Evolutionary conservation across 2,797 vertebrate species (phyloP).

Genomic region (Anguilla megastoma): DNA sequence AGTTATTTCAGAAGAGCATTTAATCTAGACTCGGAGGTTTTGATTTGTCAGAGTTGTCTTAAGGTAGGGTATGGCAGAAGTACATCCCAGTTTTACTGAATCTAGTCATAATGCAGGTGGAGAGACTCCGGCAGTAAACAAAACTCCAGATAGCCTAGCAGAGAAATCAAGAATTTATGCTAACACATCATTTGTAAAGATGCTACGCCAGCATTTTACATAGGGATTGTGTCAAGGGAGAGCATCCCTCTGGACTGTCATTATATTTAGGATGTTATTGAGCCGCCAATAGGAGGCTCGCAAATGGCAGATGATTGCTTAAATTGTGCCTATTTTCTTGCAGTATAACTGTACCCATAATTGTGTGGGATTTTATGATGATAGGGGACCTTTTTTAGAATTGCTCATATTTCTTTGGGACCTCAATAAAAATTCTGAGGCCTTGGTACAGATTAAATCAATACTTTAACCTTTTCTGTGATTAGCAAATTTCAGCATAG

Average conservation of each 20-base stretch:
- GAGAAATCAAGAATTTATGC: background rate
- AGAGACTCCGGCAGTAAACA: background rate
- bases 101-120: background rate
- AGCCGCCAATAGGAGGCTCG: background rate
- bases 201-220: background rate
- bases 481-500: background rate
- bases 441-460: background rate
- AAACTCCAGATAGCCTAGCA: background rate
- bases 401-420: background rate
- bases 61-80: background rate
- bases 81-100: background rate
- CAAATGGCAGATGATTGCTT: background rate
- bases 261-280: background rate
- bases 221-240: background rate
- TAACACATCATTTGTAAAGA: background rate
- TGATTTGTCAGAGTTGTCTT: background rate
- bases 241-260: background rate
- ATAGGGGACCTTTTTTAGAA: background rate
- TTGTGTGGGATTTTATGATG: background rate
- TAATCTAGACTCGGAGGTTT: background rate
- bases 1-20: background rate
- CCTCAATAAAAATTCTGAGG: background rate
- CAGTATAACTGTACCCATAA: background rate
- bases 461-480: slow-evolving; percentile 12
- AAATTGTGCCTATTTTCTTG: background rate